Evolutionary conservation across 2,113 vertebrate species (phyloP), one percentile per base, ranked within the genome.

Genomic region (Oceanodroma tethys): DNA sequence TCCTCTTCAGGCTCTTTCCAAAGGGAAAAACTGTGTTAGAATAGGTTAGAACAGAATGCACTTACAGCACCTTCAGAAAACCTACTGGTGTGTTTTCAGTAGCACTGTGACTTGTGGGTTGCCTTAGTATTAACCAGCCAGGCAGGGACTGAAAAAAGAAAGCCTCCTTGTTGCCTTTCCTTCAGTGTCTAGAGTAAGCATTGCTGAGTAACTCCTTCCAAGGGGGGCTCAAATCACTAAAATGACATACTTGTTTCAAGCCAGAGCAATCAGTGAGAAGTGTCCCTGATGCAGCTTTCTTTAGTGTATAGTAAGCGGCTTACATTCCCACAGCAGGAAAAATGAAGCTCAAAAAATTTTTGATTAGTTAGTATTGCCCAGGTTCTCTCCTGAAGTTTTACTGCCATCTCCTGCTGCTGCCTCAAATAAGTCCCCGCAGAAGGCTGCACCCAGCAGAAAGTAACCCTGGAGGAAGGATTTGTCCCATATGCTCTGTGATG

Each of bases 21-120:
- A 88, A 84, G 58, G 80, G 88, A 94, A 96, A 82, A 60, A 67
- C 8, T 53, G 52, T 47, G 17, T 89, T 74, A 60, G n/a, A 80
- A 82, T 50, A 66, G 85, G 52, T 67, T 93, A 96, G 89, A 81
- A 87, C n/a, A 75, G 56, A 87, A 89, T 17, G 68, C 16, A 86
- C 81, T 85, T 83, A 34, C 7, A 95, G 81, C 85, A 78, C 91
- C 93, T 95, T 86, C 81, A 84, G 48, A 78, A 86, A 92, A 50
- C 23, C 42, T 67, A 22, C 1, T 36, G 53, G 36, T 74, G 70
- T 84, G 36, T 62, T 92, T 56, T 59, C 70, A 79, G 34, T 25
- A 85, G 70, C 43, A 55, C 2, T 56, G 40, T 67, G 80, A 83
- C 62, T 60, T 42, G 29, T 32, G 48, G 26, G 58, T 59, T 70